Evolutionary conservation across 2,888 invertebrate genomes (phyloP).

Genomic region (Hyalella azteca): DNA sequence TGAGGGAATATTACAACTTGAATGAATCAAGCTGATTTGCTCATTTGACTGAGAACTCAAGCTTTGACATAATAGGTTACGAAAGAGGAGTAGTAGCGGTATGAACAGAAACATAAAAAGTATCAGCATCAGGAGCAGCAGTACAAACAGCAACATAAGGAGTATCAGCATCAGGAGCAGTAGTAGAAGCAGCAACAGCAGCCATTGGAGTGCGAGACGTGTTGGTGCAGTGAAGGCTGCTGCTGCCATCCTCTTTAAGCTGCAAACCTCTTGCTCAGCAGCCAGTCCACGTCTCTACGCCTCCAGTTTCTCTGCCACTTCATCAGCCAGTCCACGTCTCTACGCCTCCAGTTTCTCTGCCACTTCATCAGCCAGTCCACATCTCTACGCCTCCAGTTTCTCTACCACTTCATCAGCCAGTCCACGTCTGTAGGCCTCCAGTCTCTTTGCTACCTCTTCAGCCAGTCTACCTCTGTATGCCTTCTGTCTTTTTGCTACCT

Average conservation of each 20-base stretch:
- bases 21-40: too few relatives aligned
- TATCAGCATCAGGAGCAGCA: not conserved
- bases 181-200: not conserved
- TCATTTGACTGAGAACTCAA: too few relatives aligned
- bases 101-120: not conserved
- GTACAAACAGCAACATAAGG: not conserved
- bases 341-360: not conserved
- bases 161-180: not conserved
- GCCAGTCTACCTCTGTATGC: too few relatives aligned
- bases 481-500: too few relatives aligned
- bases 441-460: too few relatives aligned
- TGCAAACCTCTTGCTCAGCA: not conserved
- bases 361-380: not conserved
- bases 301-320: not conserved
- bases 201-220: not conserved
- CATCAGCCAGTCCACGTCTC: not conserved
- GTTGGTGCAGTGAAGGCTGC: not conserved
- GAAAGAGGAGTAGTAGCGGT: too few relatives aligned
- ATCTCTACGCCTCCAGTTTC: not conserved
- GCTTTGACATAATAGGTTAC: too few relatives aligned
- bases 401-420: not conserved
- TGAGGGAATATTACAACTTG: too few relatives aligned
- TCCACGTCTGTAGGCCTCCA: too few relatives aligned
- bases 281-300: not conserved
- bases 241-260: conserved; percentile 18